Conservation (phyloP, 2,797 vertebrate genomes). For the Syncerus caffer region DNA sequence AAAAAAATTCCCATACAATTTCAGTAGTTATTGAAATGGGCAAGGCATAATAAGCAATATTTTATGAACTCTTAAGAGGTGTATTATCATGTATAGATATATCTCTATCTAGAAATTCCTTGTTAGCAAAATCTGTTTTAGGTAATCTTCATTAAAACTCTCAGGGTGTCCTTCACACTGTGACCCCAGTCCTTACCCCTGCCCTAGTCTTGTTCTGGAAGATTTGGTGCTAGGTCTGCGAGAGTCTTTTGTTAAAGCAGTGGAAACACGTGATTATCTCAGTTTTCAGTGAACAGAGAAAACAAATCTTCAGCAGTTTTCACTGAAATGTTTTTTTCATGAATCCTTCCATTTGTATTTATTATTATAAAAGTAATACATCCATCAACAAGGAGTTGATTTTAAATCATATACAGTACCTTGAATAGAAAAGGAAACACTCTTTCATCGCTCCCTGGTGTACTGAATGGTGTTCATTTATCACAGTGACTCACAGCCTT, state of each 20-base stretch:
- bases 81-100: background rate
- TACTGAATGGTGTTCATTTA: background rate
- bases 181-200: background rate
- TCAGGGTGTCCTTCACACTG: background rate
- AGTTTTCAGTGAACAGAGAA: slow-evolving; percentile 20
- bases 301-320: slow-evolving; percentile 12
- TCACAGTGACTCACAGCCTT: background rate
- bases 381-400: background rate
- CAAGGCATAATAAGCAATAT: background rate
- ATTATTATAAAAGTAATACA: background rate
- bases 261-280: background rate
- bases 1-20: background rate
- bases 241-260: background rate
- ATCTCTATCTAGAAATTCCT: background rate
- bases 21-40: background rate
- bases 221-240: background rate
- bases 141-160: background rate
- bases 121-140: background rate
- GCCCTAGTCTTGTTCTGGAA: background rate
- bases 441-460: background rate
- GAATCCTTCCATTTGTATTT: background rate
- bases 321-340: slow-evolving; percentile 14
- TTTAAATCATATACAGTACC: background rate
- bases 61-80: background rate
- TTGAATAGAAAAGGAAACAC: background rate